Base-by-base conservation (phyloP, 2,888 invertebrate species). In the Troides aeacus region DNA sequence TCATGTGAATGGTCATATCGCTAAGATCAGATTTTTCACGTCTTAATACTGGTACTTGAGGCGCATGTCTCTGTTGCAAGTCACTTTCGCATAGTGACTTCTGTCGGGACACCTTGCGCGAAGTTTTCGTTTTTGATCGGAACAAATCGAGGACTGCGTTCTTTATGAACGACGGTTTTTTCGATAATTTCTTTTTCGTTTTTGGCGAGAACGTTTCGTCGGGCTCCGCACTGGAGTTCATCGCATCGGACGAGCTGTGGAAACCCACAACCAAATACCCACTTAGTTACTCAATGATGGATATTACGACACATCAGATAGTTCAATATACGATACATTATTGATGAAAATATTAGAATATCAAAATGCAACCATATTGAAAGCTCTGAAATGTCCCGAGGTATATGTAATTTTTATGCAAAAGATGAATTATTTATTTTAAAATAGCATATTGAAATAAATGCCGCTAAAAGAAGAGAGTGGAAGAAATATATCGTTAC, bases 111-210 rank as follows among this genome's bases (percentile, higher is more conserved):
- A 93, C 91, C 77, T 93, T 93, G 76, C 90, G 89, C 15, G 90
- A 86, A 72, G 75, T 85, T 88, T 92, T 92, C 77, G 92, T 86
- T 90, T 93, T 93, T 79, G 93, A 93, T 73, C 93, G 91, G 84
- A 93, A 93, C 73, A 93, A 78, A 80, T 93, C 93, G 76, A 93
- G 89, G 69, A 93, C 93, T 70, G 93, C 92, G 81, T 92, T 93
- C 86, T 93, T 93, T 74, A 93, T 92, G 82, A 93, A 93, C 75
- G 93, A 93, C 68, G 93, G 92, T 79, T 93, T 93, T 92, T 93
- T 93, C 62, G 93, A 92, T 66, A 93, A 85, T 92, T 93, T 93
- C 92, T 93, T 93, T 91, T 92, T 93, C 82, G 92, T 92, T 91
- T 93, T 93, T 83, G 93, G 93, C 72, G 93, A 92, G 82, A 91